Evolutionary conservation across 2,113 vertebrate species (phyloP), one percentile per base, ranked within the genome.

Genomic region (Cyanoderma ruficeps): DNA sequence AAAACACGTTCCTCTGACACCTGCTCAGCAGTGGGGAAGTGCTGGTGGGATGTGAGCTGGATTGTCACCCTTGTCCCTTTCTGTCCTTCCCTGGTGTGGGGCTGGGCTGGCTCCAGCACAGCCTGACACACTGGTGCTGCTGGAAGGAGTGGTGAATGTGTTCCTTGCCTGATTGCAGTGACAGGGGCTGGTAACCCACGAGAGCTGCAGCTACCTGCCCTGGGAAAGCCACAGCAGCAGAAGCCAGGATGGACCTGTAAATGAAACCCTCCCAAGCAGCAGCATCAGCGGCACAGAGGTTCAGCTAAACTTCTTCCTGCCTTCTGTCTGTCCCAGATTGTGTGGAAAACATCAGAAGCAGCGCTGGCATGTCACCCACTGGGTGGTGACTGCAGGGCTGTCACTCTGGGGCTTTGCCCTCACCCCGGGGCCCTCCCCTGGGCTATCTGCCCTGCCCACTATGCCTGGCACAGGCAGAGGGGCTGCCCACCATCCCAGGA

Each of bases 321-420:
- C 52, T 72, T 83, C 86, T 50, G 11, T 37, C 30, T 21, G 13
- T 71, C 49, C 37, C 63, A 52, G 27, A 39, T 10, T 37, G 28
- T 0, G 13, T 41, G n/a, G 37, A 39, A 46, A 74, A 42, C 19
- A 15, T 1, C 0, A 0, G 28, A 23, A 83, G 42, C 46, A 31
- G 69, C 1, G 23, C 46, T 81, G 46, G 19, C 20, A 7, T 10
- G 64, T 44, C 69, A 33, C 46, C 27, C 15, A 1, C 4, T 4
- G 23, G 15, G 23, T 39, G 53, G 23, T 69, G 61, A n/a, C 61
- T 28, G 67, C 67, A 70, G 65, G 6, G 15, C 52, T 47, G 50
- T 31, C 65, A 35, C 74, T 7, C 3, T 1, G 12, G 25, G 53
- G 39, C 69, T 69, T 57, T 89, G 65, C 22, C 42, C 46, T 67